Conservation (phyloP, 1,140 invertebrate species). For the Acyrthosiphon pisum region DNA sequence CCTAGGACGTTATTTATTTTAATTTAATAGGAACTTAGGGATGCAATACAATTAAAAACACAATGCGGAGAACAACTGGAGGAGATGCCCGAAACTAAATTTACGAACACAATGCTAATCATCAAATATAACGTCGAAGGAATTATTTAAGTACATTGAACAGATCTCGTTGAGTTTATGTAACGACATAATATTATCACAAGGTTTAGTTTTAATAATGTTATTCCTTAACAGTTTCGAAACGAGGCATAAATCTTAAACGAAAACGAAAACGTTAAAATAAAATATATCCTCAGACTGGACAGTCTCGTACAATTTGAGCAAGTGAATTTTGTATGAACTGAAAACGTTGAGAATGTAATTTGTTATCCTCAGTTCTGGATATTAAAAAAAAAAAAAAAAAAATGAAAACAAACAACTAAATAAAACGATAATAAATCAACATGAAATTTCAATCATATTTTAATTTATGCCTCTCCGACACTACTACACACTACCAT, state of each 20-base stretch:
- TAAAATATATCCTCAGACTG: conserved; percentile 46
- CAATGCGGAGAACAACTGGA: conserved; percentile 52
- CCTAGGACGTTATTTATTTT: conserved; percentile 29
- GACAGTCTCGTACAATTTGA: conserved; percentile 55
- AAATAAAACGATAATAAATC: conserved; percentile 1
- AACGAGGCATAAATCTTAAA: conserved; percentile 42
- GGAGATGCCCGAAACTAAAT: conserved; percentile 51
- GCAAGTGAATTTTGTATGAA: conserved; percentile 54
- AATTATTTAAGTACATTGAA: conserved; percentile 27
- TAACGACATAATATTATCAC: conserved; percentile 47
- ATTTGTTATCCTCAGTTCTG: conserved; percentile 44
- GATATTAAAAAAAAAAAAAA: conserved; percentile 24
- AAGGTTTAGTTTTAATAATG: conserved; percentile 33
- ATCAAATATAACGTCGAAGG: conserved; percentile 38
- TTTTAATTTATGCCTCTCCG: conserved; percentile 35
- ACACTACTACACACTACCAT: neutral
- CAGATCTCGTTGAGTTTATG: conserved; percentile 32
- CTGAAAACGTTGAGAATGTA: conserved; percentile 51
- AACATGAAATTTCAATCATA: conserved; percentile 1
- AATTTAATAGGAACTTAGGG: conserved; percentile 55
- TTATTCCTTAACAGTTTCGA: conserved; percentile 16
- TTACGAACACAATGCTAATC: conserved; percentile 52
- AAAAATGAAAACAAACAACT: neutral
- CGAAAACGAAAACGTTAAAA: neutral
- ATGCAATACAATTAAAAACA: conserved; percentile 50